Conservation (phyloP, 2,888 invertebrate species). For the Keiferia lycopersicella region DNA sequence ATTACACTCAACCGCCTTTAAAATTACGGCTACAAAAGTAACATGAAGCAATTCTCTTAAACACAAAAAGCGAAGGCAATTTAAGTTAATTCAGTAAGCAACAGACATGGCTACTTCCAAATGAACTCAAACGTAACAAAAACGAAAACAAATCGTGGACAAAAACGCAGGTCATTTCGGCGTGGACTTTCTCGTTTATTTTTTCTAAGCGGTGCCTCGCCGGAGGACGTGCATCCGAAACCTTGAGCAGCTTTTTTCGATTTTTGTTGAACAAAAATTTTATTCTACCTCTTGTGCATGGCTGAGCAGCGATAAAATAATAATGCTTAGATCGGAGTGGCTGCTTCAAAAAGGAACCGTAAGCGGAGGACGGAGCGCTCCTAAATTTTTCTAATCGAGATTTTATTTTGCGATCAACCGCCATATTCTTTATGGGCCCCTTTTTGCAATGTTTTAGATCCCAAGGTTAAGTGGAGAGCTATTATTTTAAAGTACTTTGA, state of each 20-base stretch:
- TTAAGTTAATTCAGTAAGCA: constrained; percentile 80
- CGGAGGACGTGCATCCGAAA: constrained; percentile 78
- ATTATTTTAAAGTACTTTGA: constrained; percentile 42
- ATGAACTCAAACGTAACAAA: constrained; percentile 80
- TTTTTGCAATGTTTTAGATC: constrained; percentile 66
- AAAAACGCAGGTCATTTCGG: constrained; percentile 81
- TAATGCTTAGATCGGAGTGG: constrained; percentile 60
- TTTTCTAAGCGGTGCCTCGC: constrained; percentile 68
- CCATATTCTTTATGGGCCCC: constrained; percentile 60
- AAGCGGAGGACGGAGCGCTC: constrained; percentile 62
- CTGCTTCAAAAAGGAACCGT: constrained; percentile 64
- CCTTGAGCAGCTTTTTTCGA: constrained; percentile 66
- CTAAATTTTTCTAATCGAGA: constrained; percentile 73
- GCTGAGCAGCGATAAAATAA: constrained; percentile 76
- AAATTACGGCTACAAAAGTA: constrained; percentile 59
- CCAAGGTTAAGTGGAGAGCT: constrained; percentile 58
- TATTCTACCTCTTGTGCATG: constrained; percentile 69
- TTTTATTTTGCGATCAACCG: constrained; percentile 67
- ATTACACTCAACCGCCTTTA: constrained; percentile 41
- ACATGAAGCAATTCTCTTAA: constrained; percentile 57
- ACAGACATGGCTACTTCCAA: constrained; percentile 78
- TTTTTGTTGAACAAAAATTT: constrained; percentile 65
- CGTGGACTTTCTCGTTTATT: constrained; percentile 76
- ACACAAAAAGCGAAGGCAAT: constrained; percentile 69
- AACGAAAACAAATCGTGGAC: constrained; percentile 78